Evolutionary conservation across 2,113 vertebrate species (phyloP), one percentile per base, ranked within the genome.

Genomic region (Salvelinus namaycush): DNA sequence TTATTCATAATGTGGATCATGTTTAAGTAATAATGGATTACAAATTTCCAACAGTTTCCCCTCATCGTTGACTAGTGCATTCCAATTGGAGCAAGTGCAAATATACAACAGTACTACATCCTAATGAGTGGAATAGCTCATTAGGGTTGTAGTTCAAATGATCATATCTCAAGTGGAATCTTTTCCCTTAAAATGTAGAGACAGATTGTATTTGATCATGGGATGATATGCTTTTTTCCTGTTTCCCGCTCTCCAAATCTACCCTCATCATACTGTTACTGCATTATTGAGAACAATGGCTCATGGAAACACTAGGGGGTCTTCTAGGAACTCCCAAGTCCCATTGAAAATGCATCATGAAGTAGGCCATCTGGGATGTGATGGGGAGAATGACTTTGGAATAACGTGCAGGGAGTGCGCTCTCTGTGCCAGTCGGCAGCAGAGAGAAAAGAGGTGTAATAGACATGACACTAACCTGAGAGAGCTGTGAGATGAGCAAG

Each of bases 21-120:
- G 82, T 86, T 88, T 87, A 89, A 92, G 74, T 89, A 85, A 91
- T 89, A 83, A 81, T 73, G 18, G 68, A 91, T 89, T 82, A 86
- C 72, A 81, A 22, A 83, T 87, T 73, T 54, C 80, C 68, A 74
- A 29, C 54, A 51, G 13, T 13, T 20, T 66, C 3, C 59, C 34
- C 16, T 78, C n/a, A 13, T 74, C 66, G 26, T 20, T 68, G 27
- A 0, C 68, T 68, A 84, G 80, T 67, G 77, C 59, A 44, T 77
- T 49, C 68, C 68, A 70, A 70, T 12, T 54, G 49, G 73, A n/a
- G 64, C 7, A 26, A 54, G 18, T 29, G 64, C 44, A 66, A 74
- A 74, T 24, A 75, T n/a, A 51, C n/a, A 64, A 51, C 39, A 72
- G 49, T 62, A 20, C 68, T 67, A 48, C 11, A 5, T 60, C 54